These are phyloP conservation scores for Danionella dracula DNA, from an alignment of 2,797 vertebrate species.

Conservation along the genomic window DNA sequence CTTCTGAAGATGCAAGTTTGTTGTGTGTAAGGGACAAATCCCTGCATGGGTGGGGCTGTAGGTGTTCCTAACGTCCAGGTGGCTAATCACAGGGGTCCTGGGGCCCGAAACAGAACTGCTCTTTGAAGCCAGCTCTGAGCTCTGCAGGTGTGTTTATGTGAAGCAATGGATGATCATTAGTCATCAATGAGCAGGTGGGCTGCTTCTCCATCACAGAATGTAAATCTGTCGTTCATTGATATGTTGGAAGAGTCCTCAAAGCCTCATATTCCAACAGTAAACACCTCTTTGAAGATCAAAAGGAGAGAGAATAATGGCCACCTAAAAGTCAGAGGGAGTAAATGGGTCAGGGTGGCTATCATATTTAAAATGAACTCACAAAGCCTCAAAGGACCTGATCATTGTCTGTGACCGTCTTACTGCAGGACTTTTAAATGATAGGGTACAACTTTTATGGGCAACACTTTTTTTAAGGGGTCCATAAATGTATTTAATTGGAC, in stretches of 20 bases:
- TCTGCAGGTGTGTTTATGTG: slow-evolving; percentile 21
- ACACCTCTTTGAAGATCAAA: slow-evolving; percentile 46
- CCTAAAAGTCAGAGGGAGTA: slow-evolving; percentile 1
- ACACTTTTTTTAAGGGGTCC: too few species aligned
- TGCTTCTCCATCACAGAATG: slow-evolving; percentile 23
- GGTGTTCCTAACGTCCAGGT: slow-evolving; percentile 28
- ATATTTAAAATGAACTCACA: slow-evolving; percentile 12
- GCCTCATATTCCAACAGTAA: slow-evolving; percentile 18
- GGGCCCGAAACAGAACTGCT: slow-evolving; percentile 6
- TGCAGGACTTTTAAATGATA: too few species aligned
- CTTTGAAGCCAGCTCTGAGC: slow-evolving; percentile 30
- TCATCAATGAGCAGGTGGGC: slow-evolving; percentile 32
- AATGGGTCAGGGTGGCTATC: slow-evolving; percentile 1
- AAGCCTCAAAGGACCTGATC: background rate
- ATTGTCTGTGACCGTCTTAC: slow-evolving; percentile 15
- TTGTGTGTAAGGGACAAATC: background rate
- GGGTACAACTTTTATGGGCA: too few species aligned
- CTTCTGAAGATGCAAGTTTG: background rate
- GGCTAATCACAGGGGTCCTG: slow-evolving; percentile 20
- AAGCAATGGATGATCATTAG: slow-evolving; percentile 17
- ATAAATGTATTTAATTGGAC: too few species aligned
- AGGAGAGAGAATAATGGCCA: slow-evolving; percentile 12
- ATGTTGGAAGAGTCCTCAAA: slow-evolving; percentile 2
- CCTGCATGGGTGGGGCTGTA: background rate
- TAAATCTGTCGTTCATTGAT: slow-evolving; percentile 31